Evolutionary conservation across 2,888 invertebrate species (phyloP), one percentile per base, ranked within the genome.

Genomic region (Teinopalpus imperialis): DNA sequence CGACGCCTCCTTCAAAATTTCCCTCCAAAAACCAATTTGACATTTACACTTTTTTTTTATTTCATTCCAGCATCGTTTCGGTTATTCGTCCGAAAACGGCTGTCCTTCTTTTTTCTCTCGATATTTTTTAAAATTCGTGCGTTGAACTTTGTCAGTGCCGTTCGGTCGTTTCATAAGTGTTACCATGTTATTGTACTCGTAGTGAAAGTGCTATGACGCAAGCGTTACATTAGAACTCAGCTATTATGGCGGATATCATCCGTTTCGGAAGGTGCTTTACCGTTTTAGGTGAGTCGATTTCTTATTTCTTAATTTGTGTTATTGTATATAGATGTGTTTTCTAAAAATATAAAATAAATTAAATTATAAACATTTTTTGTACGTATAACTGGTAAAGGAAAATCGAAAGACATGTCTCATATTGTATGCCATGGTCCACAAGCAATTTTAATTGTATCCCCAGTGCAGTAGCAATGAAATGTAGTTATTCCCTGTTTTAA

Each of bases 141-240:
- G 66, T 77, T 78, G 79, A 81, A 81, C 81, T 74, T 72, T 5
- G 68, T 61, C 70, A 75, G 78, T 77, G 75, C 74, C 69, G 66
- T 71, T 52, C 59, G 52, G 61, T 49, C 54, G 66, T 76, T 79
- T 75, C 76, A 73, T 81, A 76, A 78, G 79, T 79, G 75, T 61
- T 63, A 70, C 76, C 74, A 75, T 81, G 79, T 75, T 75, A 70
- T 71, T 67, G 69, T 69, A 69, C 63, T 65, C 70, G 65, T 64
- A 82, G 86, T 86, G 87, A 87, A 87, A 87, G 87, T 86, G 82
- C 43, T 59, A 75, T 86, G 83, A 85, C 86, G 86, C 79, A 86
- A 85, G 57, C 65, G 59, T 81, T 81, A 79, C 78, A 80, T 82
- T 82, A 78, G 75, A 77, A 58, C 57, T 68, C 61, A 47, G 63